These are phyloP conservation scores for Anolis sagrei DNA, from an alignment of 2,113 vertebrate species.

Conservation along the genomic window DNA sequence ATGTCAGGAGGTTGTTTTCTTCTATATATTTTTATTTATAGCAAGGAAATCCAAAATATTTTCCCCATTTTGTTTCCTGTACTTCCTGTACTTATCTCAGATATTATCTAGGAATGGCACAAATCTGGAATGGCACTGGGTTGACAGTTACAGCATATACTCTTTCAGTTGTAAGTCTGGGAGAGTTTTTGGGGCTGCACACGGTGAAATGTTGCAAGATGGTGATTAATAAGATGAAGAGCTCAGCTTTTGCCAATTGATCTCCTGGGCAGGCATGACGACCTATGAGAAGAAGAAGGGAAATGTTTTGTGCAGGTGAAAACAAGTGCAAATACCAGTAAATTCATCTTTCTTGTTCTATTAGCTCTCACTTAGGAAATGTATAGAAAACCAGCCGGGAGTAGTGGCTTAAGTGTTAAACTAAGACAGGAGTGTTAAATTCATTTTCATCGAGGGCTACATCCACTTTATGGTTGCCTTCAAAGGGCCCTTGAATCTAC, in stretches of 20 bases:
- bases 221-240: slow-evolving; percentile 45
- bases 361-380: too few relatives aligned
- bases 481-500: too few relatives aligned
- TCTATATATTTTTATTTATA: too few relatives aligned
- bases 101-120: slow-evolving; percentile 28
- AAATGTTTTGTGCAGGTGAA: background rate
- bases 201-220: slow-evolving; percentile 40
- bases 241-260: slow-evolving; percentile 18
- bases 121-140: slow-evolving; percentile 14
- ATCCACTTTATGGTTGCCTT: too few relatives aligned
- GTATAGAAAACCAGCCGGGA: too few relatives aligned
- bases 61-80: too few relatives aligned
- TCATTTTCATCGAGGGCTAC: too few relatives aligned
- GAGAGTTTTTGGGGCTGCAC: slow-evolving; percentile 5
- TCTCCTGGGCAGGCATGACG: slow-evolving; percentile 31
- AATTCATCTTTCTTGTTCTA: background rate
- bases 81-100: too few relatives aligned
- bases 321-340: background rate
- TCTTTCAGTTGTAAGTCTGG: background rate
- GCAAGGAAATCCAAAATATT: too few relatives aligned
- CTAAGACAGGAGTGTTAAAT: too few relatives aligned
- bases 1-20: too few relatives aligned
- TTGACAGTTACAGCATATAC: background rate
- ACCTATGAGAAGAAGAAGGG: slow-evolving; percentile 4
- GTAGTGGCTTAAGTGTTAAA: too few relatives aligned